Evolutionary conservation across 1,140 invertebrate species (phyloP), one percentile per base, ranked within the genome.

Genomic region (Nasonia vitripennis): DNA sequence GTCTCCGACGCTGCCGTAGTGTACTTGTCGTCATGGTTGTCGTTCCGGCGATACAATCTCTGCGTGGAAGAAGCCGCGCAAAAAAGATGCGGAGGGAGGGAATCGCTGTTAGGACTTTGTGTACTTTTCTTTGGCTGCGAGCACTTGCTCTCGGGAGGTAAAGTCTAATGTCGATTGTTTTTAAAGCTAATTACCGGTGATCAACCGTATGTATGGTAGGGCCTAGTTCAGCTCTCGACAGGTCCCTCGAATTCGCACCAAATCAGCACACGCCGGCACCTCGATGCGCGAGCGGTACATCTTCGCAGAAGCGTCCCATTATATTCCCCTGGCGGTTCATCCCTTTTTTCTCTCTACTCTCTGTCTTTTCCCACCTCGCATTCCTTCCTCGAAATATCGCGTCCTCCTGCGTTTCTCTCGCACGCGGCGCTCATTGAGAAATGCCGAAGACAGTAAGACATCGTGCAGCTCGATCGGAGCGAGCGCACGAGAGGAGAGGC

Each of bases 371-470:
- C 27, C 27, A 27, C 27, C 27, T 1, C 27, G 37, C 31, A 75
- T 75, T 75, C 37, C 37, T 45, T 45, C 7, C 34, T 75, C 37
- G 37, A 75, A 75, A 75, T 41, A 41, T 41, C 73, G 20, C 20
- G 7, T 34, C 31, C 23, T 71, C 67, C n/a, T 27, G 11, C 6
- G 6, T 4, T 4, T 68, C 23, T 23, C 67, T n/a, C 68, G 9
- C 55, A n/a, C 20, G 27, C 68, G n/a, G 34, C 68, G 27, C 87
- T 89, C 79, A 87, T 88, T 88, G 88, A 86, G 87, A 88, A 89
- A 88, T 83, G 86, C 87, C 73, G 86, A 87, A 87, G 84, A 75
- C 86, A 87, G 87, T 87, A 85, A 88, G 87, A 87, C 55, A 20
- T n/a, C 14, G 55, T 7, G 48, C 48, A 12, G 48, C 48, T 62